These are phyloP conservation scores for Nanorana parkeri DNA, from an alignment of 2,113 vertebrate genomes.

Conservation along the genomic window DNA sequence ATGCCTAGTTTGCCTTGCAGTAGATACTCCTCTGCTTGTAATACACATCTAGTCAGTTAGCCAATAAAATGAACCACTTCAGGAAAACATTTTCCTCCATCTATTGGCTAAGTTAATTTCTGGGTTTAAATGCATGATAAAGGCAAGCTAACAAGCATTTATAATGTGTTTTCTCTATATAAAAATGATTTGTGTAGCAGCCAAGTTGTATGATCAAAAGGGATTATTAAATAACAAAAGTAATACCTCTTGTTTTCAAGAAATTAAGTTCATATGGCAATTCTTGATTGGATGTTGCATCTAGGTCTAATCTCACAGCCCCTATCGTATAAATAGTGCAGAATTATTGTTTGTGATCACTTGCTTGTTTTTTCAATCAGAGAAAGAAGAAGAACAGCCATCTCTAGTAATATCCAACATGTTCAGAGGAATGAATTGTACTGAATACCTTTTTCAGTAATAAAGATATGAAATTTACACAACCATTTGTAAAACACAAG, in stretches of 20 bases:
- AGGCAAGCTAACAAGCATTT: neutral
- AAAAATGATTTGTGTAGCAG: constrained; percentile 1
- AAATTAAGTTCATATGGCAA: neutral
- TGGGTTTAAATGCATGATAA: neutral
- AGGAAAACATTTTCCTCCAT: too few relatives aligned
- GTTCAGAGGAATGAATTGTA: constrained; percentile 10
- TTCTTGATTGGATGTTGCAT: neutral
- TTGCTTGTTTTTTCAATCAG: constrained; percentile 63
- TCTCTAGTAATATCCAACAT: constrained; percentile 27
- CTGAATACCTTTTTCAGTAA: constrained; percentile 50
- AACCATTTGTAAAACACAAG: constrained; percentile 46
- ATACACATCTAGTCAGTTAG: too few relatives aligned
- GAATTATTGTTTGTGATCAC: constrained; percentile 63
- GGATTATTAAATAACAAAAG: neutral
- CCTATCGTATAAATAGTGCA: constrained; percentile 46
- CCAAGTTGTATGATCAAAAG: neutral
- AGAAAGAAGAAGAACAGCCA: constrained; percentile 59
- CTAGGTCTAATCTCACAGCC: neutral
- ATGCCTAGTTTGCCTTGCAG: too few relatives aligned
- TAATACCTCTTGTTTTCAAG: neutral
- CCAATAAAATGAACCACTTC: too few relatives aligned
- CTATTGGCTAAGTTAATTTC: too few relatives aligned
- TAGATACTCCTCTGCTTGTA: too few relatives aligned
- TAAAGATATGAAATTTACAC: constrained; percentile 65
- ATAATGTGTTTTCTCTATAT: neutral